Evolutionary conservation across 2,797 vertebrate species (phyloP).

Genomic region (Fundulus diaphanus): DNA sequence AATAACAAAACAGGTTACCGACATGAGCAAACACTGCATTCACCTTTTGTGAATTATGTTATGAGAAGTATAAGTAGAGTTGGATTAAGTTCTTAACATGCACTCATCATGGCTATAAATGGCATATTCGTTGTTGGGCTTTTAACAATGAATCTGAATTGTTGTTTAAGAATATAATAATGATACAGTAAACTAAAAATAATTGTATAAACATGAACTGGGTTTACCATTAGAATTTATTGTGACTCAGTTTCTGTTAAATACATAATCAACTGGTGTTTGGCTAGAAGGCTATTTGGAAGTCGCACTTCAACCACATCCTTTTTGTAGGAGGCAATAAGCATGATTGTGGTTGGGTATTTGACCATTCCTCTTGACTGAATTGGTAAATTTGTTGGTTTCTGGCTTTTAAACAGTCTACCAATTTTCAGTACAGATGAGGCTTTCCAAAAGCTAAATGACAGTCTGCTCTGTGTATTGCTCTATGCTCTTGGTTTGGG

Average conservation of each 20-base stretch:
- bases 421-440: too few species aligned
- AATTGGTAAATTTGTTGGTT: background rate
- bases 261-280: background rate
- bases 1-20: slow-evolving; percentile 40
- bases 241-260: background rate
- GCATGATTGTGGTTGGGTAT: background rate
- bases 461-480: too few species aligned
- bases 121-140: background rate
- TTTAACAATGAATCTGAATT: background rate
- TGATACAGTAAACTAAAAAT: background rate
- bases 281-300: background rate
- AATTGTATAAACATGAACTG: background rate
- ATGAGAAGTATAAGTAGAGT: background rate
- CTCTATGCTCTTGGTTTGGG: background rate
- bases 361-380: background rate
- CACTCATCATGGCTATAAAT: background rate
- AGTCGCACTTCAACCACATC: background rate
- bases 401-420: too few species aligned
- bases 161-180: background rate
- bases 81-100: background rate
- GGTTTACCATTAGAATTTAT: background rate
- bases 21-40: slow-evolving; percentile 15
- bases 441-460: too few species aligned
- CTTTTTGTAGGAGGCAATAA: background rate
- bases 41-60: background rate